Conservation (phyloP, 2,888 invertebrate species). For the Minunthozetes semirufus region DNA sequence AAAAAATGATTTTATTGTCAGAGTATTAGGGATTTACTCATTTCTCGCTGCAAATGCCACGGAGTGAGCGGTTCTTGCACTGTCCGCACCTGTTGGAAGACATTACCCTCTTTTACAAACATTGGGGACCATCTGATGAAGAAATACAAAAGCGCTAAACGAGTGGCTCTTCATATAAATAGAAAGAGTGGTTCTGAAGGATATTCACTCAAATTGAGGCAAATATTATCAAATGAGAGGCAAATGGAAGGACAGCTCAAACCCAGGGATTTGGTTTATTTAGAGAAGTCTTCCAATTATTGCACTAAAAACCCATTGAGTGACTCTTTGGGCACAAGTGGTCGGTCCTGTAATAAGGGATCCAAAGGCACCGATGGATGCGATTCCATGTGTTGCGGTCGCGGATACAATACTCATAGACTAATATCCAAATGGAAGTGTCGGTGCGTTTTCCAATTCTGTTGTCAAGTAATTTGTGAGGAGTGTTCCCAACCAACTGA, state of each 20-base stretch:
- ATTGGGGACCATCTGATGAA: slow-evolving; percentile 54
- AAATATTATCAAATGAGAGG: slow-evolving; percentile 51
- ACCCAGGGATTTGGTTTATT: slow-evolving; percentile 54
- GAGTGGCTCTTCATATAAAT: no score
- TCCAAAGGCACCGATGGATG: slow-evolving; percentile 53
- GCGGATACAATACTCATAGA: slow-evolving; percentile 49
- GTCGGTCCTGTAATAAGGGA: slow-evolving; percentile 54
- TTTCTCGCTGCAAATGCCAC: slow-evolving; percentile 49
- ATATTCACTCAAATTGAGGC: slow-evolving; percentile 46
- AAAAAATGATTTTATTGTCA: no score
- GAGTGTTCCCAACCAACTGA: neutral
- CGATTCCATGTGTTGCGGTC: slow-evolving; percentile 54
- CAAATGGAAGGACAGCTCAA: slow-evolving; percentile 50
- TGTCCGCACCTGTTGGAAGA: slow-evolving; percentile 57
- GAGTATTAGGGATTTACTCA: no score
- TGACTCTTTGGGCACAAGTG: slow-evolving; percentile 53
- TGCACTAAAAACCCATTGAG: slow-evolving; percentile 51
- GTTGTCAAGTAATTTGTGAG: slow-evolving; percentile 49
- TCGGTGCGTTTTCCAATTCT: slow-evolving; percentile 52
- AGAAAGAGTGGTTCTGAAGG: slow-evolving; percentile 39
- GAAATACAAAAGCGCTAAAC: slow-evolving; percentile 54
- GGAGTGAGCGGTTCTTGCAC: slow-evolving; percentile 58
- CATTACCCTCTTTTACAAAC: slow-evolving; percentile 53
- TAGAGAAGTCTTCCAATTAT: slow-evolving; percentile 56
- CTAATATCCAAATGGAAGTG: slow-evolving; percentile 50